Conservation (phyloP, 2,888 invertebrate species). For the Heteropelma amictum region DNA sequence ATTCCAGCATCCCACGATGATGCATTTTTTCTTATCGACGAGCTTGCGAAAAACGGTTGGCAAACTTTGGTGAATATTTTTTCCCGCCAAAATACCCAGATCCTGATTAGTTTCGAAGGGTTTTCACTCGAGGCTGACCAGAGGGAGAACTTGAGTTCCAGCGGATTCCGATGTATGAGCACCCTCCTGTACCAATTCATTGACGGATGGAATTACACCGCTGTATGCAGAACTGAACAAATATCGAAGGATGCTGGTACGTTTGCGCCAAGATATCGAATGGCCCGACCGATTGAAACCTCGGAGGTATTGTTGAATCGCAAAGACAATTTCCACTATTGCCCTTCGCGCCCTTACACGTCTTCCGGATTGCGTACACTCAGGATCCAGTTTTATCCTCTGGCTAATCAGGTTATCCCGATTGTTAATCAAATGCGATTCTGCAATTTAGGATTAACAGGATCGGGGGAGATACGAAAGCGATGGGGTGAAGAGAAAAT, state of each 20-base stretch:
- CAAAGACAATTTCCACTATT: constrained; percentile 44
- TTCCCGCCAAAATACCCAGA: no score
- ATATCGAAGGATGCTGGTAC: constrained; percentile 40
- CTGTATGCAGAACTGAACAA: constrained; percentile 20
- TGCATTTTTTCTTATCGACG: no score
- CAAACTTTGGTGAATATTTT: no score
- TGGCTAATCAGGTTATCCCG: constrained; percentile 44
- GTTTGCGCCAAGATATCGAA: constrained; percentile 41
- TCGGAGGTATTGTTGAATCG: constrained; percentile 44
- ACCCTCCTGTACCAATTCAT: no score
- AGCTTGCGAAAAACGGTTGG: no score
- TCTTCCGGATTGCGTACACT: not conserved
- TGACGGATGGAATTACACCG: constrained; percentile 2
- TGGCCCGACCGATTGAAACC: not conserved
- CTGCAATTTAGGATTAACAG: not conserved
- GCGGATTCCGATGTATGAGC: no score
- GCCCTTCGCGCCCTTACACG: not conserved
- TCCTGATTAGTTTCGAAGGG: no score
- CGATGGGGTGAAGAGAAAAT: not conserved
- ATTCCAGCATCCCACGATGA: no score
- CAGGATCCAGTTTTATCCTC: constrained; percentile 21
- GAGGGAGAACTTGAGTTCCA: no score
- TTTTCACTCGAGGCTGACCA: no score
- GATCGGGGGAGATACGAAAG: not conserved
- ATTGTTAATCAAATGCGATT: not conserved